Percentiles rank a stretch among this genome's conserved stretches.
Evolutionary conservation across 1,140 invertebrate genomes (phyloP).

Genomic region (Neodiprion virginianus): DNA sequence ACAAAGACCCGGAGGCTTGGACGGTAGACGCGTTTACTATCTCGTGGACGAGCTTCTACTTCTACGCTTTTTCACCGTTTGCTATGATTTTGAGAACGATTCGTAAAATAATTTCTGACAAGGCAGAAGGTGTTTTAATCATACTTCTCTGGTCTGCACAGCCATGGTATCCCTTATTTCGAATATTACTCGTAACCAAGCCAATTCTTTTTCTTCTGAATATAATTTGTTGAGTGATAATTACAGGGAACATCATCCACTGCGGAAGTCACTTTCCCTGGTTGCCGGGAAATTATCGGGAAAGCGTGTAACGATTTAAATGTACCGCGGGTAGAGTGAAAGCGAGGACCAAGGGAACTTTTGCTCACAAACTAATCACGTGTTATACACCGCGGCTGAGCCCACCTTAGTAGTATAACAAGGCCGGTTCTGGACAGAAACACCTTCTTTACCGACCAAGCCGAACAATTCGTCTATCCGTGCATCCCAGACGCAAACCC

Average conservation of each 20-base stretch:
- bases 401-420: too few species aligned
- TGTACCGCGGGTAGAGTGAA: too few species aligned
- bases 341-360: too few species aligned
- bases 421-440: too few species aligned
- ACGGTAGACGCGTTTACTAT: slow-evolving; percentile 39
- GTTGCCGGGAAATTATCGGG: slow-evolving; percentile 19
- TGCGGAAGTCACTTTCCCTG: neutral
- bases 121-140: slow-evolving; percentile 34
- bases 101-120: slow-evolving; percentile 32
- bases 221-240: slow-evolving; percentile 6
- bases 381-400: too few species aligned
- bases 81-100: slow-evolving; percentile 29
- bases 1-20: slow-evolving; percentile 30
- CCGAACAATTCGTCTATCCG: too few species aligned
- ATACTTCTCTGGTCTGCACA: slow-evolving; percentile 45
- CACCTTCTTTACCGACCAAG: too few species aligned
- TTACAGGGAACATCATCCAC: slow-evolving; percentile 13
- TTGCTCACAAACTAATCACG: too few species aligned
- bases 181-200: neutral
- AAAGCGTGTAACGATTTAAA: slow-evolving; percentile 9
- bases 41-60: slow-evolving; percentile 30
- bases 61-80: slow-evolving; percentile 43
- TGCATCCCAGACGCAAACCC: too few species aligned
- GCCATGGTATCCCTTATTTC: slow-evolving; percentile 37
- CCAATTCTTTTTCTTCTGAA: neutral